Conservation (phyloP, 2,797 vertebrate genomes). For the Mus spretus region DNA sequence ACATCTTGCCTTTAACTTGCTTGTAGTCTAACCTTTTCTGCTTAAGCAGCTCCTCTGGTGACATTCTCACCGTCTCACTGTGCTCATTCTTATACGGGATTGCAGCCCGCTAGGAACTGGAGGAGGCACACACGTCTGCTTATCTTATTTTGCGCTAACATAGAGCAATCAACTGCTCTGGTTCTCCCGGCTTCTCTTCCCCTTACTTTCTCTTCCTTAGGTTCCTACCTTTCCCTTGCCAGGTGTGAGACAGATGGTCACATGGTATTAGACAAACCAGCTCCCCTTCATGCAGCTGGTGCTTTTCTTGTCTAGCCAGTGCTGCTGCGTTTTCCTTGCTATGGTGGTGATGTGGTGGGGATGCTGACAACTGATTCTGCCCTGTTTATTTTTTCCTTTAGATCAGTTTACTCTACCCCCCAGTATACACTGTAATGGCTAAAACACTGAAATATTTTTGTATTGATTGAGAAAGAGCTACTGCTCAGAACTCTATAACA, state of each 20-base stretch:
- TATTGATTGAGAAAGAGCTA: background rate
- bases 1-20: constrained; percentile 69
- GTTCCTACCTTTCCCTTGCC: constrained; percentile 27
- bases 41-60: constrained; percentile 68
- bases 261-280: constrained; percentile 13
- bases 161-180: constrained; percentile 59
- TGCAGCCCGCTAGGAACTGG: constrained; percentile 55
- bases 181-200: constrained; percentile 61
- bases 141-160: constrained; percentile 66
- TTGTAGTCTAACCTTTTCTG: constrained; percentile 73
- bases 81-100: constrained; percentile 66
- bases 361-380: background rate
- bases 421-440: background rate
- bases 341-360: background rate
- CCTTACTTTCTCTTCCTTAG: constrained; percentile 26
- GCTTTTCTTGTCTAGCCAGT: constrained; percentile 7
- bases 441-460: constrained; percentile 55
- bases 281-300: background rate
- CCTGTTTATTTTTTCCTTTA: background rate
- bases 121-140: background rate
- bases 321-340: background rate
- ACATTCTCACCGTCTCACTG: constrained; percentile 74
- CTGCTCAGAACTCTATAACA: background rate
- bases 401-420: background rate
- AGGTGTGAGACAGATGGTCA: constrained; percentile 46